Percentiles rank a stretch among this genome's conserved stretches.
Evolutionary conservation across 2,888 invertebrate genomes (phyloP).

Genomic region (Mechanitis messenoides): DNA sequence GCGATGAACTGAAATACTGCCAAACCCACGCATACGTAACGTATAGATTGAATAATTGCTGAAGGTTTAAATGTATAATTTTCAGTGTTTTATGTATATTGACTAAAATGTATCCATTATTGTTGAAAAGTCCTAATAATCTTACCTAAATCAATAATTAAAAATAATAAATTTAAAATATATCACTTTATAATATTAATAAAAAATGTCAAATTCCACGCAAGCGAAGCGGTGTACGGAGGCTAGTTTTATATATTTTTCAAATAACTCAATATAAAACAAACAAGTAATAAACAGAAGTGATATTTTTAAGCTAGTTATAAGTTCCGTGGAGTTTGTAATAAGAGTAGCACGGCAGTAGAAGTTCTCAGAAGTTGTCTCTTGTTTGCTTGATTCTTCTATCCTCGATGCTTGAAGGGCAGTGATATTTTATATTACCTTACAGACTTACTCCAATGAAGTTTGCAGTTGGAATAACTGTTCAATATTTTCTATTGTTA

Average conservation of each 20-base stretch:
- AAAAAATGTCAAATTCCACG: too few relatives aligned
- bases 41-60: too few relatives aligned
- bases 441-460: conserved; percentile 49
- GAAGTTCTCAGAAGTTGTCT: conserved; percentile 54
- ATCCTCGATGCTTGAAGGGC: conserved; percentile 49
- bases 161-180: too few relatives aligned
- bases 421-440: conserved; percentile 65
- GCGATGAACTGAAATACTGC: too few relatives aligned
- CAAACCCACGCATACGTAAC: too few relatives aligned
- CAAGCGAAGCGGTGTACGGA: too few relatives aligned
- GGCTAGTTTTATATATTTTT: not conserved
- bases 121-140: too few relatives aligned
- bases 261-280: not conserved
- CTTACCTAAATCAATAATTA: too few relatives aligned
- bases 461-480: conserved; percentile 30
- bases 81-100: too few relatives aligned
- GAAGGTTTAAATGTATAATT: too few relatives aligned
- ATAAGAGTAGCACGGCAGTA: conserved; percentile 54
- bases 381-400: conserved; percentile 61
- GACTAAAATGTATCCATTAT: too few relatives aligned
- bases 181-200: too few relatives aligned
- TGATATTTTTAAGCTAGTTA: conserved; percentile 41
- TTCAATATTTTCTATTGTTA: conserved; percentile 25
- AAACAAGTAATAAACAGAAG: conserved; percentile 1
- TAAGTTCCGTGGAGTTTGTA: conserved; percentile 59